Base-by-base conservation (phyloP, 2,888 invertebrate species). In the Drosophila nr. perissopoda region DNA sequence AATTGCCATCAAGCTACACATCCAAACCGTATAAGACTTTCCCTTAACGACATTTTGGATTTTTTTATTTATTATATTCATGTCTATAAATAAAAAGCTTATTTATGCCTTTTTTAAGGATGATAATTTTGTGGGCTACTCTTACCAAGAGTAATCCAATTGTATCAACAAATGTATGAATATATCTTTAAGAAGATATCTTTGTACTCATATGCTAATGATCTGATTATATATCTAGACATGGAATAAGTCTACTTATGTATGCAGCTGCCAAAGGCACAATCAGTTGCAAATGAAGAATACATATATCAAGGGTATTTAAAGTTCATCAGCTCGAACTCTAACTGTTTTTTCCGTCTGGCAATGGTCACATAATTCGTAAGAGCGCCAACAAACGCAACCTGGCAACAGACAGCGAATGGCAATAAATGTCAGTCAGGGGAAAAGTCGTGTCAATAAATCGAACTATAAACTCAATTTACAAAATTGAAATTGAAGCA, bases 391-490 rank as follows among this genome's bases (percentile, higher is more conserved):
- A 80, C 79, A 81, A 83, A 77, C 85, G 72, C 87, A 80, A 61
- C 54, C 68, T 49, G 63, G 71, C 80, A 73, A 64, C 68, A 63
- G 52, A 73, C 87, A 87, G 25, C 8, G 16, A 45, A 80, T 78
- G 84, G 73, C 80, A 83, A 91, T 91, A 90, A 91, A 90, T 82
- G 91, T 89, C 91, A 90, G 84, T 80, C 45, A 25, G 25, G 69
- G 69, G 66, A 54, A 67, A 69, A 76, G 75, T 83, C 68, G 76
- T 86, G 82, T 80, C 86, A 87, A 91, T 91, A 91, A 91, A 91
- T 91, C 90, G 90, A 86, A 87, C 85, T 83, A 78, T 83, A 87
- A 89, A 80, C 83, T 88, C 90, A 89, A 90, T 91, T 89, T 86
- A 81, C 80, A 74, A 90, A 90, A 91, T 90, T 87, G 80, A 90